A percentile compares a stretch with the other conserved stretches of the same genome.
Conservation (phyloP, 2,113 vertebrate species). For the Silurus glanis region DNA sequence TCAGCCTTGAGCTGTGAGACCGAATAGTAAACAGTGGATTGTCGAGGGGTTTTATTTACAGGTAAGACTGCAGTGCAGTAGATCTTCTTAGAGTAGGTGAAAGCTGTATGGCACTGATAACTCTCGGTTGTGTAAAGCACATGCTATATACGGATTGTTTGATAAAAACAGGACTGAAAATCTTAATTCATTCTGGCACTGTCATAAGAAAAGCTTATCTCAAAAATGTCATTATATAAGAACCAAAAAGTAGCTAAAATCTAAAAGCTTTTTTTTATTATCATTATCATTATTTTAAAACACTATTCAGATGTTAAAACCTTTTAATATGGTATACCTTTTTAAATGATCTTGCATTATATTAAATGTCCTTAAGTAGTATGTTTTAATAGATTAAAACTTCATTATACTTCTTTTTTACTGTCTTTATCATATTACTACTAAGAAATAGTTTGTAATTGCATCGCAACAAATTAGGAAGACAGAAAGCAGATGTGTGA, state of each 20-base stretch:
- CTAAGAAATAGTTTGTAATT: background rate
- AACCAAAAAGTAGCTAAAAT: background rate
- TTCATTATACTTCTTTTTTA: background rate
- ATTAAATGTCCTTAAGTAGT: background rate
- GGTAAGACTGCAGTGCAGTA: slow-evolving; percentile 14
- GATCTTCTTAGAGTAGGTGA: background rate
- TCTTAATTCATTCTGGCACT: background rate
- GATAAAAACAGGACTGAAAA: slow-evolving; percentile 7
- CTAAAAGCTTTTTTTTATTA: background rate
- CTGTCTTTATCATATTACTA: background rate
- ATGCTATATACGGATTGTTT: background rate
- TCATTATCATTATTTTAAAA: background rate
- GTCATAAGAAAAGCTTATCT: background rate
- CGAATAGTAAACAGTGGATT: slow-evolving; percentile 30
- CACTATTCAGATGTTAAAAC: background rate
- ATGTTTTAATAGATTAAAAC: background rate
- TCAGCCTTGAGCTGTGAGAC: slow-evolving; percentile 9
- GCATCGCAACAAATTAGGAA: background rate
- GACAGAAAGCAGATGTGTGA: background rate
- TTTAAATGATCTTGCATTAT: background rate
- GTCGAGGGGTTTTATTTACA: slow-evolving; percentile 26
- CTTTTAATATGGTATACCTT: background rate
- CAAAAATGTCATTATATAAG: background rate
- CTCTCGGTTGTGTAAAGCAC: background rate
- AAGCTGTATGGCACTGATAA: slow-evolving; percentile 26